Percentiles rank a stretch among this genome's conserved stretches.
These are phyloP conservation scores for Oryzias woworae DNA, from an alignment of 2,113 vertebrate species.

Conservation along the genomic window DNA sequence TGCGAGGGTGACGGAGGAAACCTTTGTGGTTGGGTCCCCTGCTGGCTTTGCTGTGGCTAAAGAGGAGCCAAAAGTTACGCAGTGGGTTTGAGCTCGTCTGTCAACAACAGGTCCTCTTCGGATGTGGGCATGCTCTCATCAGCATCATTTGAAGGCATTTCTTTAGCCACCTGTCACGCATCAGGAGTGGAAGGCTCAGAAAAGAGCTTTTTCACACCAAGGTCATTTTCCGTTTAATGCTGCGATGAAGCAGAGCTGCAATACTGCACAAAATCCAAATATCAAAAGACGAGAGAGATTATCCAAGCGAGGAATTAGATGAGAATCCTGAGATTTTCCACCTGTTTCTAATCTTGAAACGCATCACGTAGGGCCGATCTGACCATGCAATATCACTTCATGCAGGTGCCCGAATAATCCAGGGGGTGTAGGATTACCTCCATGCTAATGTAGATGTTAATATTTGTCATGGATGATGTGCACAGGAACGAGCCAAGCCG, in stretches of 20 bases:
- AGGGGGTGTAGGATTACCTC: conserved; percentile 4
- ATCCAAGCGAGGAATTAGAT: conserved; percentile 2
- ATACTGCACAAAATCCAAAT: conserved; percentile 18
- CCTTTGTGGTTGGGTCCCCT: conserved; percentile 46
- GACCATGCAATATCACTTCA: background rate
- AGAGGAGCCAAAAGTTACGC: conserved; percentile 74
- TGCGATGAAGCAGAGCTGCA: conserved; percentile 29
- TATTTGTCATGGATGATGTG: conserved; percentile 36
- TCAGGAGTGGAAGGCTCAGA: background rate
- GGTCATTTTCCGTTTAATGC: conserved; percentile 69
- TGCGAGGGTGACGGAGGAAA: conserved; percentile 51
- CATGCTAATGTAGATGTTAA: conserved; percentile 24
- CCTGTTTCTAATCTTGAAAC: background rate
- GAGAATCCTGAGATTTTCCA: conserved; percentile 2
- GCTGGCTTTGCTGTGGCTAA: conserved; percentile 57
- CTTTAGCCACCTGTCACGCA: conserved; percentile 7
- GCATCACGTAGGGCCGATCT: background rate
- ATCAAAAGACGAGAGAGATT: conserved; percentile 8
- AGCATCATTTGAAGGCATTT: conserved; percentile 22
- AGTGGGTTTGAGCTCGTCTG: conserved; percentile 67
- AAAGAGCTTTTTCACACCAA: conserved; percentile 56
- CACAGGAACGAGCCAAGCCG: conserved; percentile 50
- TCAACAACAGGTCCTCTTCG: conserved; percentile 70
- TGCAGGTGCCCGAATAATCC: background rate
- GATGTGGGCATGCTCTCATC: conserved; percentile 44